Evolutionary conservation across 2,113 vertebrate genomes (phyloP), one percentile per base, ranked within the genome.

Genomic region (Phodopus roborovskii): DNA sequence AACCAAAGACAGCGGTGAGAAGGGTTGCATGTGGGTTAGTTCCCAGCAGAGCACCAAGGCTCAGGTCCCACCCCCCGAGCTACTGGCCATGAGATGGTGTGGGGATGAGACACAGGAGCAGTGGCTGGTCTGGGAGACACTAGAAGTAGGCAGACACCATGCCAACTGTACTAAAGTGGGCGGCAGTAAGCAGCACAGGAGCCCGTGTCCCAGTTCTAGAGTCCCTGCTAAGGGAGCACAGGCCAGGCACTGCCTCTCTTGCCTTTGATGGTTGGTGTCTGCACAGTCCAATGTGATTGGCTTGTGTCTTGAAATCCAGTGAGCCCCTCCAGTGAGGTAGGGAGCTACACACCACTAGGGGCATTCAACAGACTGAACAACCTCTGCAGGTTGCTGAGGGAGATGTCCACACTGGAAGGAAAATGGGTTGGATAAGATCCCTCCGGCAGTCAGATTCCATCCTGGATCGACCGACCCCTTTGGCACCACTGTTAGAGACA

Each of bases 1-100:
- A 82, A 98, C 95, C 97, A 99, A 99, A 98, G 98, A 99, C 62
- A 94, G 90, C 0, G 99, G 99, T 99, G 98, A 99, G 90, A 50
- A 87, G 68, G 92, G 33, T 50, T 93, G 11, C 89, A 1, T 0
- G 3, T 60, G n/a, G 3, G 15, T 39, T 56, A 7, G 42, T 53
- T 83, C 73, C 42, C 50, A 24, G n/a, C 45, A 26, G 16, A n/a
- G 11, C 17, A 4, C 45, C 48, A 66, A 77, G 7, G 39, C 17
- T 56, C 24, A 0, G 2, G 16, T 45, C 53, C 77, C 33, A 1
- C 7, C 12, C n/a, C 50, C 74, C 68, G 45, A 85, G 36, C 56
- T 77, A 48, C 19, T 26, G 24, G 48, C 30, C 36, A 45, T 30
- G 36, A 71, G 74, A 24, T 74, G 74, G 20, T 74, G 28, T 24